Evolutionary conservation across 2,888 invertebrate genomes (phyloP).

Genomic region (Panzeria rudis): DNA sequence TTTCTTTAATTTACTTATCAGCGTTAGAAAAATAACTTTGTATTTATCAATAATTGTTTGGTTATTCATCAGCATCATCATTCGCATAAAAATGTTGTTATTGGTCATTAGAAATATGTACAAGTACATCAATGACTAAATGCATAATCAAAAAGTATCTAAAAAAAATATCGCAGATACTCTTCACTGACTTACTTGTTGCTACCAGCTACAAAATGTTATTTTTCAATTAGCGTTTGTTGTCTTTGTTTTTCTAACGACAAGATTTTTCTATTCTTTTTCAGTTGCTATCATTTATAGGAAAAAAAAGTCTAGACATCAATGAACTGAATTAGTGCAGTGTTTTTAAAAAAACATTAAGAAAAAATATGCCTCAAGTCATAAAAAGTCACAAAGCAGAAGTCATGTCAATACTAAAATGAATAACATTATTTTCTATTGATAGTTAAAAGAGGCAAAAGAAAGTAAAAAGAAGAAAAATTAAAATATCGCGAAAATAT

Average conservation of each 20-base stretch:
- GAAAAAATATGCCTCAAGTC: slow-evolving; percentile 43
- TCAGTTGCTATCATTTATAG: slow-evolving; percentile 7
- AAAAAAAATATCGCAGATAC: not conserved
- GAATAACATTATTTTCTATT: slow-evolving; percentile 25
- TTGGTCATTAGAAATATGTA: slow-evolving; percentile 40
- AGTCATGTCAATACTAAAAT: slow-evolving; percentile 1
- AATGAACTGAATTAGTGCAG: slow-evolving; percentile 56
- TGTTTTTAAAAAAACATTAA: not conserved
- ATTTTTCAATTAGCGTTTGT: slow-evolving; percentile 66
- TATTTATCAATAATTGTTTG: not conserved
- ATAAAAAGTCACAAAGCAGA: slow-evolving; percentile 10
- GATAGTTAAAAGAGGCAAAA: slow-evolving; percentile 38
- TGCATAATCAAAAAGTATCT: slow-evolving; percentile 1
- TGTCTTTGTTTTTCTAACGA: slow-evolving; percentile 58
- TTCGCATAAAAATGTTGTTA: slow-evolving; percentile 52
- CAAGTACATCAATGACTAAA: slow-evolving; percentile 49
- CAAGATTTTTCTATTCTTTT: slow-evolving; percentile 33
- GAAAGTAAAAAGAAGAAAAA: slow-evolving; percentile 6
- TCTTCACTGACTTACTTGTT: not conserved
- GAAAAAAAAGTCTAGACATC: slow-evolving; percentile 65
- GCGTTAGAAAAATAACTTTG: not conserved
- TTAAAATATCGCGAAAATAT: slow-evolving; percentile 29
- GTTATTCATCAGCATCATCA: not conserved
- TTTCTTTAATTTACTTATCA: not conserved
- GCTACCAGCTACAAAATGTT: slow-evolving; percentile 47